Percentiles rank a stretch among this genome's conserved stretches.
Conservation (phyloP, 2,113 vertebrate genomes). For the Cryptomyrus ogoouensis region DNA sequence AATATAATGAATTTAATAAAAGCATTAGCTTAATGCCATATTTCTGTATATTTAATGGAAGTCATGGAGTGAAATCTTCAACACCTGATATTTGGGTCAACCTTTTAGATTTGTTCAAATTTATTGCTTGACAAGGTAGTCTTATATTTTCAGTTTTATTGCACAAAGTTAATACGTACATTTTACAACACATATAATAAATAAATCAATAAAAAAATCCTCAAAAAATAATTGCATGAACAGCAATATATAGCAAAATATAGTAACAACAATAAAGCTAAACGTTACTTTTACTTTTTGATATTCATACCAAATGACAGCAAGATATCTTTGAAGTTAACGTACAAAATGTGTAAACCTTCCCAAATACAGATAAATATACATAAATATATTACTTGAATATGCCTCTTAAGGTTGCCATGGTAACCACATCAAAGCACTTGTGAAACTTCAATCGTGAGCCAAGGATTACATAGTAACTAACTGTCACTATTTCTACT, state of each 20-base stretch:
- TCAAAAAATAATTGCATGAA: background rate
- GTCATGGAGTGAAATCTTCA: background rate
- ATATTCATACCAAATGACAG: background rate
- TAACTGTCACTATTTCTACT: background rate
- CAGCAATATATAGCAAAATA: background rate
- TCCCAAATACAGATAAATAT: background rate
- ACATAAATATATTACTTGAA: constrained; percentile 10
- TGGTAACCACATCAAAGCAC: constrained; percentile 22
- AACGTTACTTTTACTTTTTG: constrained; percentile 6
- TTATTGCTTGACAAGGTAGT: background rate
- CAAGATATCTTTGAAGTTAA: background rate
- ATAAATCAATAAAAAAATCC: background rate
- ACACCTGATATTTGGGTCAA: background rate
- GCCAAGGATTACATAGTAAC: constrained; percentile 16
- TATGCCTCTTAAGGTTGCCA: constrained; percentile 18
- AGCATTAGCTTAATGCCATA: background rate
- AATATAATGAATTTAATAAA: background rate
- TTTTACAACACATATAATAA: constrained; percentile 4
- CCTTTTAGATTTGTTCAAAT: background rate
- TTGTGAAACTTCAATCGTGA: constrained; percentile 4
- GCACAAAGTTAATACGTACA: background rate
- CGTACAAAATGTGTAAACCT: background rate
- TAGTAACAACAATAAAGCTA: background rate
- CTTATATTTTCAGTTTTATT: background rate
- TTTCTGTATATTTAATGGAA: background rate